These are phyloP conservation scores for Drosophila bocki DNA, from an alignment of 1,140 invertebrate species.

Conservation along the genomic window DNA sequence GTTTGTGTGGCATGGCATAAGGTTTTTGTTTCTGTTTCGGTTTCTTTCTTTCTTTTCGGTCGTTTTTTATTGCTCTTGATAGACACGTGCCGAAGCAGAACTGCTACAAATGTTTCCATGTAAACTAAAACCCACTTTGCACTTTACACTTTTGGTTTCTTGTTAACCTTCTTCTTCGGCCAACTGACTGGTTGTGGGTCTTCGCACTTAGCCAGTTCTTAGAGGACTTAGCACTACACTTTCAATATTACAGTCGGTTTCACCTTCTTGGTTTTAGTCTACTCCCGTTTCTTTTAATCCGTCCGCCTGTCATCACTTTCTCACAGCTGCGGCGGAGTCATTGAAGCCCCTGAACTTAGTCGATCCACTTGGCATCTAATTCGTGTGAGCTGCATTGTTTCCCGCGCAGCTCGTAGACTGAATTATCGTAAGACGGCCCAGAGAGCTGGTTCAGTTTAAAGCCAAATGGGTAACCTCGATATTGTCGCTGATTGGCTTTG, in stretches of 20 bases:
- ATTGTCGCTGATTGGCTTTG: conserved; percentile 37
- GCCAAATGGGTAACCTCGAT: conserved; percentile 36
- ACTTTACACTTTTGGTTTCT: not conserved
- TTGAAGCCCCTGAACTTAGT: conserved; percentile 41
- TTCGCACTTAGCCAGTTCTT: conserved; percentile 44
- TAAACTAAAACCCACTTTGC: conserved; percentile 19
- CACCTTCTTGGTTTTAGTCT: conserved; percentile 24
- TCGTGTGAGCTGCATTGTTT: conserved; percentile 26
- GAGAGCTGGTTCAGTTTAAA: conserved; percentile 31
- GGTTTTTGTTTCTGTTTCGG: conserved; percentile 11
- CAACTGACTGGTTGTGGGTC: conserved; percentile 38
- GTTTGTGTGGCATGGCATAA: conserved; percentile 1
- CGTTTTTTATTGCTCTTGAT: conserved; percentile 7
- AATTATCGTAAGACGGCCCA: conserved; percentile 33
- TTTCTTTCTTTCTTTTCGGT: conserved; percentile 3
- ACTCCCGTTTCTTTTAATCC: conserved; percentile 55
- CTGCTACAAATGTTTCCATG: conserved; percentile 32
- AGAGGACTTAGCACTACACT: conserved; percentile 45
- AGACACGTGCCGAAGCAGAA: conserved; percentile 61
- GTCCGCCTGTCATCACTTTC: conserved; percentile 40
- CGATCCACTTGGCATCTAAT: conserved; percentile 51
- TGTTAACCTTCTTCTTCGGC: conserved; percentile 16
- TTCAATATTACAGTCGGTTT: conserved; percentile 58
- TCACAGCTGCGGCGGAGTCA: conserved; percentile 8
- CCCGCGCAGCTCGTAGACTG: too few relatives aligned